Conservation (phyloP, 2,797 vertebrate genomes). For the Lagorchestes hirsutus region DNA sequence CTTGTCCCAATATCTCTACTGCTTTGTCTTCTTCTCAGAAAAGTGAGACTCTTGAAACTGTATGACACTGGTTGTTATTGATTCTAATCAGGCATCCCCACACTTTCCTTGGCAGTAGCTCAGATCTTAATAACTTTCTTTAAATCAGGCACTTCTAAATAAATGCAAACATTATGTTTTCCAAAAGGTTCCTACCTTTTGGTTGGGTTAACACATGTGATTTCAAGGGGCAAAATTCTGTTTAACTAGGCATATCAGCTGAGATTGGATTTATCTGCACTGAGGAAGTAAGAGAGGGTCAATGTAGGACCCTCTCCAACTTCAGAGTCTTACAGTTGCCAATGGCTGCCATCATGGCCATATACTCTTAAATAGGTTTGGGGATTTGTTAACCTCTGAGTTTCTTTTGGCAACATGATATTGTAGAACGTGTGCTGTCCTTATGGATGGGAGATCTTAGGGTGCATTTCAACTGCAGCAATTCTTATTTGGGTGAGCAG, state of each 20-base stretch:
- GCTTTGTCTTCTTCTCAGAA: slow-evolving; percentile 18
- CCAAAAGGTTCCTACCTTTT: background rate
- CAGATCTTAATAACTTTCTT: background rate
- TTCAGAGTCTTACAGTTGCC: background rate
- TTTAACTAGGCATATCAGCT: background rate
- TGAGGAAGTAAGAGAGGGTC: background rate
- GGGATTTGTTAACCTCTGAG: background rate
- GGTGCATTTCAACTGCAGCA: background rate
- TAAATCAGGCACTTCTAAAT: background rate
- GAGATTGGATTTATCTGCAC: background rate
- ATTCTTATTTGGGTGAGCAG: background rate
- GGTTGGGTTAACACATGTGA: background rate
- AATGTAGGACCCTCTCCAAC: background rate
- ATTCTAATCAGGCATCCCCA: slow-evolving; percentile 13
- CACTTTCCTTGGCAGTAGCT: slow-evolving; percentile 41
- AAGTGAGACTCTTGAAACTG: slow-evolving; percentile 24
- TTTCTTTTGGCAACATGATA: background rate
- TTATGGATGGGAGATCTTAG: background rate
- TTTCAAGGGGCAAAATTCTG: background rate
- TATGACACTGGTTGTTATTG: background rate
- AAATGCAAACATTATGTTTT: background rate
- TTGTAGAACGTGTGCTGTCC: background rate
- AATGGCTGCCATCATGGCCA: background rate
- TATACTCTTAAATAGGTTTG: background rate
- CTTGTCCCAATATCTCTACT: background rate